Percentiles rank a stretch among this genome's conserved stretches.
phyloP scores from a whole-genome alignment of 2,888 invertebrate species.

The Altica lythri region DNA sequence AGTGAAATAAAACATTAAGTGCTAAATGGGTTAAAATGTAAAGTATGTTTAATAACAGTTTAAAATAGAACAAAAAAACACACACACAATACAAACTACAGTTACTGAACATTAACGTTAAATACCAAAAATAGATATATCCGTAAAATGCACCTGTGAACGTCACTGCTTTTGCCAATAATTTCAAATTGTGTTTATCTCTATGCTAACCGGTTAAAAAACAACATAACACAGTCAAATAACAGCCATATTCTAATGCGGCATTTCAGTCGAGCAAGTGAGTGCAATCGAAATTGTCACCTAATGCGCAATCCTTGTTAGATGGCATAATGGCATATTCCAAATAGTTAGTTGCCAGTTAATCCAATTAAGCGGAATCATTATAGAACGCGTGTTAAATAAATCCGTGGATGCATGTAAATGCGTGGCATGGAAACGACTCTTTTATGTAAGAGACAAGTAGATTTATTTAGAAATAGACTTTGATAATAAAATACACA shows the following conservation, averaged over 20 bases:
- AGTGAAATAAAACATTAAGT: too few species aligned
- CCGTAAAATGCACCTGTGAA: too few species aligned
- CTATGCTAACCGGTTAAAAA: too few species aligned
- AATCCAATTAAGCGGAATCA: conserved; percentile 39
- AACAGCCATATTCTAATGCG: conserved; percentile 20
- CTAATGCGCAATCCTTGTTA: conserved; percentile 30
- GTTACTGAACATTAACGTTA: too few species aligned
- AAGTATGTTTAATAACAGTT: too few species aligned
- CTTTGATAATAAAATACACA: too few species aligned
- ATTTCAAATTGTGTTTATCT: neutral
- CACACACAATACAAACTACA: too few species aligned
- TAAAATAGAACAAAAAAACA: too few species aligned
- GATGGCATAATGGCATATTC: conserved; percentile 28
- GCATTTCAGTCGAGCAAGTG: conserved; percentile 15
- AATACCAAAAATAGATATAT: too few species aligned
- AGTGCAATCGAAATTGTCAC: conserved; percentile 27
- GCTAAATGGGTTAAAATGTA: too few species aligned
- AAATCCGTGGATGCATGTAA: conserved; percentile 44
- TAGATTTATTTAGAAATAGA: too few species aligned
- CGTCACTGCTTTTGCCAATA: neutral
- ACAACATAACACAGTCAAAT: conserved; percentile 21
- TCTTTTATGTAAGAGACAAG: too few species aligned
- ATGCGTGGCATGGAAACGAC: conserved; percentile 51
- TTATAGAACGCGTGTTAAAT: conserved; percentile 44
- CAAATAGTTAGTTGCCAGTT: conserved; percentile 27